Base-by-base conservation (phyloP, 2,888 invertebrate species). In the Heliconius cydno region DNA sequence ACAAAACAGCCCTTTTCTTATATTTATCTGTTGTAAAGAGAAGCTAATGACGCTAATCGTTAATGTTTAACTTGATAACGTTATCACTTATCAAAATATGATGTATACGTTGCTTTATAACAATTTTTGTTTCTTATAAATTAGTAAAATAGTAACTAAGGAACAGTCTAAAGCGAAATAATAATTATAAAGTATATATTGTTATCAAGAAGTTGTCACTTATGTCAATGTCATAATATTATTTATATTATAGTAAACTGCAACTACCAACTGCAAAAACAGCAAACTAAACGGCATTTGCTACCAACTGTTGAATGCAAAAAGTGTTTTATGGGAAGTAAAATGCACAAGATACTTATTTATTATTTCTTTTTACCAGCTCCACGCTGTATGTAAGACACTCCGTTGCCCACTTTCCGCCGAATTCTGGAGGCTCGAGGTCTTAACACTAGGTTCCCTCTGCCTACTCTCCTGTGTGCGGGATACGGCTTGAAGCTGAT, bases 21-120 rank as follows among this genome's bases (percentile, higher is more conserved):
- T 57, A 74, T 76, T 65, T 77, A 52, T 78, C 65, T 66, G 41
- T 66, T 57, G 41, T 57, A 28, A 52, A 52, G 65, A 63, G 57
- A 25, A 52, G 73, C 41, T 71, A 76, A 57, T 81, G 73, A 78
- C 80, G 73, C 70, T 76, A 72, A 76, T 80, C 76, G 34, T 60
- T 28, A 79, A 57, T 63, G 25, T 76, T 60, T 68, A 68, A 68
- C 52, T 65, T 73, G 82, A 82, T 82, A 81, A 79, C 71, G 82
- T 79, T 82, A 82, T 82, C 82, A 76, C 75, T 76, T 80, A 77
- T 80, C 80, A 74, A 57, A 28, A 25, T 12, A 67, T 41, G 38
- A 77, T 70, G 70, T 65, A n/a, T 77, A 34, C 70, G 15, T 67
- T 72, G 46, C 22, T 19, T 28, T 57, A 68, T 46, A 66, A 28